Base-by-base conservation (phyloP, 2,888 invertebrate genomes). In the Itoplectis maculator region DNA sequence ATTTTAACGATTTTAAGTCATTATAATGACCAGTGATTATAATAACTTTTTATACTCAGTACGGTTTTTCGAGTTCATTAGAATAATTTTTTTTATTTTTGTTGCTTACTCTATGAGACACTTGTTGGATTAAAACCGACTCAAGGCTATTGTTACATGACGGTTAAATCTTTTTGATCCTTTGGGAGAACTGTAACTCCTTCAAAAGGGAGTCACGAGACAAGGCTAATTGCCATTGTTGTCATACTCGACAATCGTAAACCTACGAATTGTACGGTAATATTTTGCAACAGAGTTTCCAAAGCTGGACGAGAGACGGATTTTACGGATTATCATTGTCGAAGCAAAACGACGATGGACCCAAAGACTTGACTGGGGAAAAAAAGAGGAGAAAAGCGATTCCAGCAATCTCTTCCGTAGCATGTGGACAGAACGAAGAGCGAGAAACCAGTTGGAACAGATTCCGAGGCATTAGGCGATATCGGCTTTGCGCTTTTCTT, bases 401-500 rank as follows among this genome's bases (percentile, higher is more conserved):
- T 76, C 40, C 45, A 49, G 47, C 70, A 63, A 81, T 68, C 72
- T 72, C 20, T 66, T 23, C 9, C 20, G 66, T 45, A 42, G 15
- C 37, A 69, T n/a, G 37, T 35, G 73, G 54, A 73, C 56, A 47
- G 59, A 65, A 29, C 45, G 37, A 47, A 56, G 49, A 56, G 49
- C 9, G 73, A 63, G 59, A 69, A 68, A 56, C 40, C 35, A 69
- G 63, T 74, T 69, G 86, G 84, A 87, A 87, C 82, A 84, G 86
- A 88, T 88, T 88, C 85, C 85, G 82, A 82, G 84, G 87, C 87
- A 88, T 88, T 89, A 88, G 85, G 84, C 86, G 87, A 89, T 90
- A 89, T 88, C 89, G 88, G 89, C 87, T 89, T 88, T 84, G 86
- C 87, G 87, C 86, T 85, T 73, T 75, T 73, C 73, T 68, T 13